phyloP scores from a whole-genome alignment of 1,140 invertebrate genomes.

The Nasonia vitripennis region DNA sequence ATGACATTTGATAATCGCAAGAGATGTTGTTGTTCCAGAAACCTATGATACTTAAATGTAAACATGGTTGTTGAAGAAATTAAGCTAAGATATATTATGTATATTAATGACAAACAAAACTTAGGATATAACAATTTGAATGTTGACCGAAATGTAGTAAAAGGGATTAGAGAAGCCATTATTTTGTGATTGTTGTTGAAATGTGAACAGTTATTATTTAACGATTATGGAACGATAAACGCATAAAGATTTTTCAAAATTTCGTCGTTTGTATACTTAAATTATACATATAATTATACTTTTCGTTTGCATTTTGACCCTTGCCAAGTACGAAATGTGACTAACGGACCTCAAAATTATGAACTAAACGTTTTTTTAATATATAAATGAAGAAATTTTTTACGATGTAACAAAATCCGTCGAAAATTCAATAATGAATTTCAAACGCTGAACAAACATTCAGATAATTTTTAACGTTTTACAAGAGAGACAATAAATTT shows the following conservation, averaged over 20 bases:
- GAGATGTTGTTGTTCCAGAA: slow-evolving; percentile 17
- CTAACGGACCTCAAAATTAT: background rate
- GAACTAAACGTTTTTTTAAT: background rate
- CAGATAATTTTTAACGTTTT: background rate
- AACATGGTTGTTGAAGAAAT: slow-evolving; percentile 35
- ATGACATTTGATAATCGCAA: slow-evolving; percentile 35
- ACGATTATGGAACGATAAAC: background rate
- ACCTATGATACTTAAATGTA: slow-evolving; percentile 33
- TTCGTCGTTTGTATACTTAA: slow-evolving; percentile 4
- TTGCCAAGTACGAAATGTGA: background rate
- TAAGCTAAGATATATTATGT: slow-evolving; percentile 23
- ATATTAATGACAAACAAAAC: background rate
- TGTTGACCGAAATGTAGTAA: slow-evolving; percentile 31
- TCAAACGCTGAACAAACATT: background rate
- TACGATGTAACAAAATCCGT: background rate
- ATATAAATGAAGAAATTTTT: background rate
- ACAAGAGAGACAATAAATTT: background rate
- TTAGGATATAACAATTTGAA: slow-evolving; percentile 29
- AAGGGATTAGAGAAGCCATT: slow-evolving; percentile 12
- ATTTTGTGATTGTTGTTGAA: slow-evolving; percentile 44
- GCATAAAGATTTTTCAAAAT: background rate
- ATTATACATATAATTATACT: background rate
- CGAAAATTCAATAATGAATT: background rate
- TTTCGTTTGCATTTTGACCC: background rate
- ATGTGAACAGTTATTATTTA: slow-evolving; percentile 25